Evolutionary conservation across 2,113 vertebrate genomes (phyloP).

Genomic region (Cyphomyrus discorhynchus): DNA sequence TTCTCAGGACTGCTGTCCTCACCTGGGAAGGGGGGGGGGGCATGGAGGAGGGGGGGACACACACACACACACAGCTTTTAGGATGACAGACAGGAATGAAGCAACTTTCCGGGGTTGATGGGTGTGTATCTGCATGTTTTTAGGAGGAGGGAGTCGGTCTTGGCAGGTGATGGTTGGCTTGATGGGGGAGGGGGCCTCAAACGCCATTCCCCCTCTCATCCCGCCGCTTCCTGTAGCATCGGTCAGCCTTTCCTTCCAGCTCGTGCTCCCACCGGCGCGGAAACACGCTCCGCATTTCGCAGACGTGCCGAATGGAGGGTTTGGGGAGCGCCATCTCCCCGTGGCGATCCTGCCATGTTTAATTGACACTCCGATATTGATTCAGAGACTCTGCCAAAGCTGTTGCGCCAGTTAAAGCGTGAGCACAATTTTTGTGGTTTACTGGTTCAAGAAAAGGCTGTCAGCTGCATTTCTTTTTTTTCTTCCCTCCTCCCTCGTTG

Average conservation of each 20-base stretch:
- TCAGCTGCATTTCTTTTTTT: background rate
- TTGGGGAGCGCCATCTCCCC: background rate
- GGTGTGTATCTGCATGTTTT: background rate
- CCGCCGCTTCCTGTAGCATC: background rate
- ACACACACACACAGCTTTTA: no score
- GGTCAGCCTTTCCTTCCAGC: background rate
- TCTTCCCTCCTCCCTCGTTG: background rate
- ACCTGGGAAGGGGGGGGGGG: constrained; percentile 33
- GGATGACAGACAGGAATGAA: background rate
- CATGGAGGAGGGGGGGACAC: background rate
- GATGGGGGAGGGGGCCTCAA: background rate
- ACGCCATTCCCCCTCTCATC: background rate
- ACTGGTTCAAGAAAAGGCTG: background rate
- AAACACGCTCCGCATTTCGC: background rate
- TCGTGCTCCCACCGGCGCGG: background rate
- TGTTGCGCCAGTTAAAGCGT: background rate
- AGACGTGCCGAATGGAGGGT: background rate
- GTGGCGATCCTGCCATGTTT: background rate
- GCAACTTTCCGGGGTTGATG: background rate
- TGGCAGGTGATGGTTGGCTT: background rate
- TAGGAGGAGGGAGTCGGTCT: background rate
- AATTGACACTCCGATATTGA: constrained; percentile 15
- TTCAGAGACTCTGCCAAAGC: constrained; percentile 8
- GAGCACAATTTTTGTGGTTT: constrained; percentile 6
- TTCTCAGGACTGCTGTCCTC: constrained; percentile 65